phyloP scores from a whole-genome alignment of 2,888 invertebrate species.

The Shargacucullia verbasci region DNA sequence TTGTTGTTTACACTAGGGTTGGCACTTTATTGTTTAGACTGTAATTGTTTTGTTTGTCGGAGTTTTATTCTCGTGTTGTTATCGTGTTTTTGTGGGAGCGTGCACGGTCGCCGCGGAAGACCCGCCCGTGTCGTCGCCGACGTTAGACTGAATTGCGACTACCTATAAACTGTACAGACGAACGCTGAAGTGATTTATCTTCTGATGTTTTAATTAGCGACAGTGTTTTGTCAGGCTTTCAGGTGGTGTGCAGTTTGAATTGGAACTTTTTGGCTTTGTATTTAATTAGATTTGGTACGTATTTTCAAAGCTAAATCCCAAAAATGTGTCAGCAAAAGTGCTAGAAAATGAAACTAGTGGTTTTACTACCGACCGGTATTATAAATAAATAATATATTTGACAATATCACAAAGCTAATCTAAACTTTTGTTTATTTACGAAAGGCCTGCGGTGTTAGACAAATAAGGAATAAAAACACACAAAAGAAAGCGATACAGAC shows the following conservation, averaged over 20 bases:
- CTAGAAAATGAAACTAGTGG: too few species aligned
- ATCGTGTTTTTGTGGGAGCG: slow-evolving; percentile 56
- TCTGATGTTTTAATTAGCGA: slow-evolving; percentile 59
- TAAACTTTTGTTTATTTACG: not conserved
- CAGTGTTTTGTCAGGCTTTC: slow-evolving; percentile 37
- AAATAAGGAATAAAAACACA: slow-evolving; percentile 14
- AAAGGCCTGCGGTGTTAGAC: not conserved
- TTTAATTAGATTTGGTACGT: too few species aligned
- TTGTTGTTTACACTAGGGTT: slow-evolving; percentile 55
- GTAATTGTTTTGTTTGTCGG: slow-evolving; percentile 60
- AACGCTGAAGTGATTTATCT: slow-evolving; percentile 60
- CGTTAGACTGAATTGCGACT: slow-evolving; percentile 76
- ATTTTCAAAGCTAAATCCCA: too few species aligned
- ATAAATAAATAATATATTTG: not conserved
- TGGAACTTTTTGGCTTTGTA: slow-evolving; percentile 19
- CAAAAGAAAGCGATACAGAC: slow-evolving; percentile 16
- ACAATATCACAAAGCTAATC: not conserved
- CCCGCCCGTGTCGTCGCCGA: slow-evolving; percentile 68
- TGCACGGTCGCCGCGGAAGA: slow-evolving; percentile 59
- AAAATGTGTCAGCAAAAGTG: too few species aligned
- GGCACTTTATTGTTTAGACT: slow-evolving; percentile 58
- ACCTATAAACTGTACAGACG: slow-evolving; percentile 65
- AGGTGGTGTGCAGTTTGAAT: slow-evolving; percentile 28
- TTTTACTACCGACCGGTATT: too few species aligned
- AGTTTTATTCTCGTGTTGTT: slow-evolving; percentile 58